Evolutionary conservation across 2,797 vertebrate species (phyloP).

Genomic region (Anguilla anguilla): DNA sequence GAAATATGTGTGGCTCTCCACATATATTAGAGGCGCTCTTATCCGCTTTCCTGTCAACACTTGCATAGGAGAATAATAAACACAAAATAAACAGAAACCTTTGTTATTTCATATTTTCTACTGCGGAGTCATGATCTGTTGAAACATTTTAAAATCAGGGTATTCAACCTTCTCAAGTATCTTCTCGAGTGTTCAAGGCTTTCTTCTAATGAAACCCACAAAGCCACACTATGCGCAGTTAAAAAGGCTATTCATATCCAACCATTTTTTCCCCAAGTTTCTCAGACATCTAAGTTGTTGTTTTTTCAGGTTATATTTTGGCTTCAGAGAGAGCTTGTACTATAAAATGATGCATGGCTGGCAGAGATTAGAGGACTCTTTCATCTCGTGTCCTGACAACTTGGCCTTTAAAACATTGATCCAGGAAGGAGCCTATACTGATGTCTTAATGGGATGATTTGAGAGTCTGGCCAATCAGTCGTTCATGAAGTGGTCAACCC

Average conservation of each 20-base stretch:
- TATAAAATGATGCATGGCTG: background rate
- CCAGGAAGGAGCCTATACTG: background rate
- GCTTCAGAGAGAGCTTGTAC: background rate
- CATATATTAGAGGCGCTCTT: background rate
- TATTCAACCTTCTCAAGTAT: background rate
- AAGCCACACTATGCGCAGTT: background rate
- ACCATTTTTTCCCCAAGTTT: background rate
- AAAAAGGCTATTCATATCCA: background rate
- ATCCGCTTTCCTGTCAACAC: background rate
- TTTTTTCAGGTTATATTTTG: background rate
- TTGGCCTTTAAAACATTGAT: background rate
- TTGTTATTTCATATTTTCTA: background rate
- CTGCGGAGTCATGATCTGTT: background rate
- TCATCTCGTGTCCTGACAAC: background rate
- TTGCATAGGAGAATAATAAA: background rate
- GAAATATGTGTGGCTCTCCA: conserved; percentile 15
- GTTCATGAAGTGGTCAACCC: background rate
- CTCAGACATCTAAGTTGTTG: background rate
- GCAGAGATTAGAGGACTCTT: background rate
- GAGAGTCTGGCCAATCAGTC: background rate
- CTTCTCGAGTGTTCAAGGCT: background rate
- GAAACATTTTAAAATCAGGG: background rate
- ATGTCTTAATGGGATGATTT: background rate
- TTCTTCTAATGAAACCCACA: background rate
- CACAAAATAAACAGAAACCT: too few relatives aligned